Evolutionary conservation across 2,113 vertebrate species (phyloP), one percentile per base, ranked within the genome.

Genomic region (Cebidichthys violaceus): DNA sequence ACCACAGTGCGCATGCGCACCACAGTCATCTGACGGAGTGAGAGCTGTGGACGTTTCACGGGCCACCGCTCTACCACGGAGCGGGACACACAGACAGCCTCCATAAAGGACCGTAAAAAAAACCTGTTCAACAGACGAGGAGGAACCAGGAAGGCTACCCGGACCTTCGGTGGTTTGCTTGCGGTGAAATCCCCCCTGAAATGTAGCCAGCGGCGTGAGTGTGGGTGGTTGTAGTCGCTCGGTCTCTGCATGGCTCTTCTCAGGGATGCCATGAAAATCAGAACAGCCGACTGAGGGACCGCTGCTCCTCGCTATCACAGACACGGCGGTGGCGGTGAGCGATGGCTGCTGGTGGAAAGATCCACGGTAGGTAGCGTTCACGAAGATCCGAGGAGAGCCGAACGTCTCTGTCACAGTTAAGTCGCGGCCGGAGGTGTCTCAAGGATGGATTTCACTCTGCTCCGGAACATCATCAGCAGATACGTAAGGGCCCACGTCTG

Each of bases 391-490:
- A 79, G 81, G 82, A 88, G 73, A 90, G 78, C 82, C 50, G 82
- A 81, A 50, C 77, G 75, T 85, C 81, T 81, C 82, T 80, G 78
- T 33, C 75, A 64, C 87, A n/a, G 85, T 70, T 9, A 70, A 62
- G 55, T 77, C 75, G 73, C 80, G 75, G 79, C 71, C 76, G 78
- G 86, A 57, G 84, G 90, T 70, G 82, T n/a, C 39, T 72, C 5
- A 72, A 94, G 87, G 90, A 95, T 95, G 94, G 93, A 95, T 92
- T 92, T 95, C 88, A 94, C 33, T 80, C 88, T 64, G 85, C 90
- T 95, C 85, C 93, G 94, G 92, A 93, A 91, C 52, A 88, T 94
- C 90, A 94, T 95, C 93, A 90, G 87, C 81, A 92, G 94, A 95
- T 95, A 91, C 85, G 94, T 95, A 91, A 95, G 94, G 67, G 55